Conservation (phyloP, 2,113 vertebrate species). For the Atrichornis clamosus region DNA sequence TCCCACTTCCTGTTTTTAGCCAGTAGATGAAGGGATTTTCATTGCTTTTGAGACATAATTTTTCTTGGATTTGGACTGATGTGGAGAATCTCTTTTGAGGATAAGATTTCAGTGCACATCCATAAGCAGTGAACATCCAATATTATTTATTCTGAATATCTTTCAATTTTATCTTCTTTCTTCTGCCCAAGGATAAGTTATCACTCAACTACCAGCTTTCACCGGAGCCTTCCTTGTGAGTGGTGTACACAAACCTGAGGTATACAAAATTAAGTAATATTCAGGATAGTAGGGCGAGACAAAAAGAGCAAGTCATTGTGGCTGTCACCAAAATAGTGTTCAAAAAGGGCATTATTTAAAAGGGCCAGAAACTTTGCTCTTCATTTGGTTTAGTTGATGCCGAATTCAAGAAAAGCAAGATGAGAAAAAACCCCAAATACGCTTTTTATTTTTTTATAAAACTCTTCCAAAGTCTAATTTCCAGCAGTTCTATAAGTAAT, state of each 20-base stretch:
- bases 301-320: rapidly evolving
- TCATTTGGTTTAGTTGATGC: not conserved
- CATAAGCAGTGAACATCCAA: not conserved
- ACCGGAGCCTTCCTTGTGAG: not conserved
- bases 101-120: not conserved
- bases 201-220: not conserved
- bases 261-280: not conserved
- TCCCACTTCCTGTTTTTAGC: not conserved
- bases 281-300: not conserved
- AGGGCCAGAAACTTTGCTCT: not conserved
- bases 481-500: not conserved
- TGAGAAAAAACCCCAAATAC: not conserved
- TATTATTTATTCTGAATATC: not conserved
- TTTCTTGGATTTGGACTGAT: not conserved
- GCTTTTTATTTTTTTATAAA: not conserved
- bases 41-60: not conserved
- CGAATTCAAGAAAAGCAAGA: not conserved
- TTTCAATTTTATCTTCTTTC: not conserved
- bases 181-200: not conserved
- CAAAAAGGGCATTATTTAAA: not conserved
- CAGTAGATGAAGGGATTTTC: not conserved
- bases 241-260: not conserved
- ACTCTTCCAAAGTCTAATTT: not conserved
- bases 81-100: not conserved
- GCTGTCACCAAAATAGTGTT: not conserved